Evolutionary conservation across 2,113 vertebrate genomes (phyloP), one percentile per base, ranked within the genome.

Genomic region (Nesoenas mayeri): DNA sequence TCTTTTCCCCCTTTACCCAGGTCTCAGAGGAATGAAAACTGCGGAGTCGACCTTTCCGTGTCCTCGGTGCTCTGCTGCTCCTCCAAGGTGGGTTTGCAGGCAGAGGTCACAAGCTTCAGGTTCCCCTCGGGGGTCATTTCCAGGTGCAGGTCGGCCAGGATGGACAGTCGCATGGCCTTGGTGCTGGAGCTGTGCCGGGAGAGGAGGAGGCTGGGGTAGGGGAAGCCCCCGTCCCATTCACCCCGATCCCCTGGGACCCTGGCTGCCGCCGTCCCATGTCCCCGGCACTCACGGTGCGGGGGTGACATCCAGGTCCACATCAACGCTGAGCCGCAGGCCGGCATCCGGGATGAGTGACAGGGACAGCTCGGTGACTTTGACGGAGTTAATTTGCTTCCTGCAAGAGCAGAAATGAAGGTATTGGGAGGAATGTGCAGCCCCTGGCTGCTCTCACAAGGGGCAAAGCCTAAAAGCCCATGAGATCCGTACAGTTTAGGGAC

Each of bases 51-150:
- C 96, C 96, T 95, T 47, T 79, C 82, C 2, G 0, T 5, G 70
- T 89, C 70, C 88, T 93, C 73, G 0, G 60, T 64, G 89, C 93
- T 96, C 81, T 71, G 79, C 17, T 6, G 19, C 71, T 93, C 94
- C 57, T 94, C 84, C 73, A 81, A 0, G 4, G 38, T 88, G 87
- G 94, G 31, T 72, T 75, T 95, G 89, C 96, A 97, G 84, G 53
- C 40, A 22, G 93, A 87, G 57, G 78, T 53, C 44, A 71, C 84
- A 78, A 96, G 28, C 36, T 96, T 94, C 89, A 97, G 80, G 87
- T 96, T 92, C n/a, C 21, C 94, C 7, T 95, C 89, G 0, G 87
- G 61, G 57, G 79, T 96, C 96, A 95, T 89, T 4, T 96, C 95
- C 58, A 95, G 50, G 0, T 91, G 94, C 38, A 97, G 70, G 2